Evolutionary conservation across 2,888 invertebrate species (phyloP), one percentile per base, ranked within the genome.

Genomic region (Aplocera efformata): DNA sequence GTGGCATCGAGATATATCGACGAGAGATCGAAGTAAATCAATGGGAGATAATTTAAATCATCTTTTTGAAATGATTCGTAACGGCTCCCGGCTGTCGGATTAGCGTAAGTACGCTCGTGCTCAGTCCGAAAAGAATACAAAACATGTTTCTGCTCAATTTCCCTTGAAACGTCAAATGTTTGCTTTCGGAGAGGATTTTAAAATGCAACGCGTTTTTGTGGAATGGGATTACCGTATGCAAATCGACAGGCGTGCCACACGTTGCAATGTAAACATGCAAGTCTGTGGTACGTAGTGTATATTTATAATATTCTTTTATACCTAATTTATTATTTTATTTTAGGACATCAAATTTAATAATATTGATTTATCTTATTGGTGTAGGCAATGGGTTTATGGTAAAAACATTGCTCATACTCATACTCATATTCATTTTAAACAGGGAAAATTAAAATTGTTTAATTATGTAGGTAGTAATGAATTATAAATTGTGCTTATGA

Each of bases 181-280:
- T 77, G 75, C 79, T 77, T 81, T 79, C 67, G 72, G 68, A 69
- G 78, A 70, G 79, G 77, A 84, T 86, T 83, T 88, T 85, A 85
- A 88, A 85, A 86, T 88, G 80, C 83, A 88, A 77, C 77, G 62
- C 71, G 66, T 86, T 86, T 86, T 86, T 88, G 76, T 75, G 58
- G 56, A 65, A 69, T 58, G 56, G 75, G 76, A 81, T 80, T 77
- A 75, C 65, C 62, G 69, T 81, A 86, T 86, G 86, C 82, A 82
- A 86, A 86, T 63, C 67, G 59, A 67, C 20, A 28, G 26, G 60
- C 42, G 49, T 57, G 48, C 62, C 50, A 53, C 56, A 51, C 56
- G 44, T 50, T 53, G 51, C 26, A 56, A 74, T 61, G 61, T 33
- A 58, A 67, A 68, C 60, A 45, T 56, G 38, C 20, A 53, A 53